Evolutionary conservation across 1,140 invertebrate genomes (phyloP).

Genomic region (Achatina immaculata): DNA sequence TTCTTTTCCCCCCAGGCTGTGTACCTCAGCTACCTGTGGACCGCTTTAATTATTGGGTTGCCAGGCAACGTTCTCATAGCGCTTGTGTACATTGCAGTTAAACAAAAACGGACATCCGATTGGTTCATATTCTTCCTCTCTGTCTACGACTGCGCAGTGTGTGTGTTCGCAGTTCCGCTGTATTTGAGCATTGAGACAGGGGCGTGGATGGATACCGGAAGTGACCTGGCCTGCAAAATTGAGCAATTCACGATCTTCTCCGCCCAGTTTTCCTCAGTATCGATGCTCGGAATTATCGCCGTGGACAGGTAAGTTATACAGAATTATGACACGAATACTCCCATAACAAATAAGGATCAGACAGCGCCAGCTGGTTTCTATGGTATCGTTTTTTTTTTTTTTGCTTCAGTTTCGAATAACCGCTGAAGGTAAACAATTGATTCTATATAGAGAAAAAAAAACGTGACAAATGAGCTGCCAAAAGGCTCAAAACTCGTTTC

Average conservation of each 20-base stretch:
- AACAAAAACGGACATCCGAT: conserved; percentile 33
- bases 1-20: conserved; percentile 21
- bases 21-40: conserved; percentile 33
- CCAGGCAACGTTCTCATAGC: conserved; percentile 35
- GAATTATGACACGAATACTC: background rate
- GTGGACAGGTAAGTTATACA: conserved; percentile 35
- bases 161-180: conserved; percentile 33
- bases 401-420: too few species aligned
- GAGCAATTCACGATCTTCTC: conserved; percentile 36
- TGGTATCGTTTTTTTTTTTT: too few species aligned
- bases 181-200: conserved; percentile 40
- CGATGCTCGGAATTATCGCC: conserved; percentile 33
- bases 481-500: too few species aligned
- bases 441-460: too few species aligned
- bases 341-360: background rate
- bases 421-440: too few species aligned
- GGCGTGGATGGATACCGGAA: conserved; percentile 28
- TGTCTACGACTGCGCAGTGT: conserved; percentile 36
- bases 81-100: conserved; percentile 14
- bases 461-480: too few species aligned
- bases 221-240: conserved; percentile 35
- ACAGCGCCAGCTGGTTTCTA: background rate
- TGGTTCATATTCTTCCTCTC: conserved; percentile 40
- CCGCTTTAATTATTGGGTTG: conserved; percentile 28
- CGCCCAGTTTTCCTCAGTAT: conserved; percentile 29